Evolutionary conservation across 2,113 vertebrate genomes (phyloP), one percentile per base, ranked within the genome.

Genomic region (Lanius collurio): DNA sequence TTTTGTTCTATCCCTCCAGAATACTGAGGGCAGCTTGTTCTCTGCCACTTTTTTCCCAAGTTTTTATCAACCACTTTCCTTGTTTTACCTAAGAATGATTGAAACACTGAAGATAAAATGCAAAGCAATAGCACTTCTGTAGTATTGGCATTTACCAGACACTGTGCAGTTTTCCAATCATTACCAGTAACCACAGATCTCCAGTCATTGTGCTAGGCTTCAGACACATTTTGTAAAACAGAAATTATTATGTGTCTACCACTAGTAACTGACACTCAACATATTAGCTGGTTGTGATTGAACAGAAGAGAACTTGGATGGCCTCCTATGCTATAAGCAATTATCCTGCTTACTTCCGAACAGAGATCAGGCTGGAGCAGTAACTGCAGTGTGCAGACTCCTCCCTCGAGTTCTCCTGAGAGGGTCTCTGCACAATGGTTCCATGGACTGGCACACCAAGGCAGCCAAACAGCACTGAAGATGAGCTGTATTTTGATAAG

Each of bases 341-440:
- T 73, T 76, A 79, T 11, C 23, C 44, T 60, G 63, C 33, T 42
- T 39, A 41, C 41, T 79, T 73, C 35, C 9, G 33, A 85, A 79
- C 6, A 39, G 30, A 59, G 50, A 67, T n/a, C 5, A 53, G 52
- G 70, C 44, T 59, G 33, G 35, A 71, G 82, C 5, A 63, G 30
- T 46, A 87, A 89, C 0, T 60, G 46, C n/a, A 39, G 59, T 0
- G 0, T 26, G 37, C 24, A n/a, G 39, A 55, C 15, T 46, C 2
- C 3, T 62, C n/a, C 56, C 42, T 78, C 1, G 0, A 7, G 2
- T 26, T 53, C 46, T 69, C 60, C 50, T 37, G 27, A 55, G 53
- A 74, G 44, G 30, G n/a, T 44, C 16, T 50, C 63, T 47, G 37
- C 37, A 37, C 0, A 0, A 33, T 14, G 31, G 27, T 19, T 69